These are phyloP conservation scores for Eunapius fragilis DNA, from an alignment of 37 sponge, comb jelly and placozoan species.

Conservation along the genomic window DNA sequence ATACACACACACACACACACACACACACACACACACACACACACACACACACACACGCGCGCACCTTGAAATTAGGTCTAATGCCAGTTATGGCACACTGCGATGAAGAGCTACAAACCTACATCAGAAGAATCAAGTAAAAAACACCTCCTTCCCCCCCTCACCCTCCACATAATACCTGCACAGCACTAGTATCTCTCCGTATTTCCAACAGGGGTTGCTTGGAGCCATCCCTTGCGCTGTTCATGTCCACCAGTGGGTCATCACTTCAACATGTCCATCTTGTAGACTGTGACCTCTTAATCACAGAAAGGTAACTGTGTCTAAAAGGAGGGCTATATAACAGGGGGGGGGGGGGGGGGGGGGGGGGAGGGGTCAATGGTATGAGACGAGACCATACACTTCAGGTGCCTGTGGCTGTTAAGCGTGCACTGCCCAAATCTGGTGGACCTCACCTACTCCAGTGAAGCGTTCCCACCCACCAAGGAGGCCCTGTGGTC, in stretches of 20 bases:
- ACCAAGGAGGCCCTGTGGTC: constrained; percentile 57
- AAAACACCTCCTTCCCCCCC: not conserved
- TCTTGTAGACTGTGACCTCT: constrained; percentile 51
- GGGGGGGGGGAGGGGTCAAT: too few species aligned
- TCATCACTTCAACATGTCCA: constrained; percentile 12
- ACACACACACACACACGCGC: too few species aligned
- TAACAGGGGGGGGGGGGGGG: too few species aligned
- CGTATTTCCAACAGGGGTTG: constrained; percentile 44
- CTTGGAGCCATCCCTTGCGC: constrained; percentile 39
- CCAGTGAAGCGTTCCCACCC: constrained; percentile 66
- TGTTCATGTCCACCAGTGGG: constrained; percentile 1
- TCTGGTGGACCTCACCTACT: constrained; percentile 29
- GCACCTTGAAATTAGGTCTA: constrained; percentile 17
- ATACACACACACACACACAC: constrained; percentile 1
- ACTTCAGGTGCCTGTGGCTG: constrained; percentile 43
- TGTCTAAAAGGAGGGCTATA: too few species aligned
- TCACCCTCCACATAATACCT: not conserved
- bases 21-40: too few species aligned
- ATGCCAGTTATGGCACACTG: constrained; percentile 42
- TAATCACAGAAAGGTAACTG: constrained; percentile 57
- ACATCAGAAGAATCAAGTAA: constrained; percentile 37
- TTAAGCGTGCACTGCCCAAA: constrained; percentile 41
- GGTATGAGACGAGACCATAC: not conserved
- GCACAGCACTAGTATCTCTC: too few species aligned
- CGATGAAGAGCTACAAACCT: constrained; percentile 52